Conservation (phyloP, 2,113 vertebrate species). For the Uria lomvia region DNA sequence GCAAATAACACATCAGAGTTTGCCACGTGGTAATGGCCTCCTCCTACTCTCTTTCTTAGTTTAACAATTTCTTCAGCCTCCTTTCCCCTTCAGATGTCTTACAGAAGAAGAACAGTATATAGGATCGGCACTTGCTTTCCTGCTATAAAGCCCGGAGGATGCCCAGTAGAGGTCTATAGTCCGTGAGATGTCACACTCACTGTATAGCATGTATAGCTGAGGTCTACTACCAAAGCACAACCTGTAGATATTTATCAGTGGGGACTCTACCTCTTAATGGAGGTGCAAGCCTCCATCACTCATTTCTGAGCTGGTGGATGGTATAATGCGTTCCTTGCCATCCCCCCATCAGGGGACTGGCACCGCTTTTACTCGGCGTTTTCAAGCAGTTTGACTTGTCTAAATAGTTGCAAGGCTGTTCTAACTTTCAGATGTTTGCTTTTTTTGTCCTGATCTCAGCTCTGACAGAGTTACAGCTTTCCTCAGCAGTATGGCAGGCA, state of each 20-base stretch:
- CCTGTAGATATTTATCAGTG: neutral
- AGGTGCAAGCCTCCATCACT: neutral
- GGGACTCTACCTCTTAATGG: neutral
- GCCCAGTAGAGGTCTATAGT: neutral
- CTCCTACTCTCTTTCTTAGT: neutral
- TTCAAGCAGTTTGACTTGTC: neutral
- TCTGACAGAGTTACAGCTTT: neutral
- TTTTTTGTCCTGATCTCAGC: neutral
- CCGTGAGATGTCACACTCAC: neutral
- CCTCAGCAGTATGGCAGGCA: neutral
- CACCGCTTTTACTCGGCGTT: neutral
- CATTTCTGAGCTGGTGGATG: neutral
- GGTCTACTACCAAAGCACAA: neutral
- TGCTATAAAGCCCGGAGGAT: neutral
- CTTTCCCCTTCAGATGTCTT: neutral
- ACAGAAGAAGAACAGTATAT: fast-evolving
- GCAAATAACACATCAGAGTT: neutral
- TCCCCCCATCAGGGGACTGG: too few species aligned
- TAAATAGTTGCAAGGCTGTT: neutral
- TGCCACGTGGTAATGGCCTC: neutral
- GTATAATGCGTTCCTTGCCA: neutral
- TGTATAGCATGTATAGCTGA: neutral
- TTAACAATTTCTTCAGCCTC: neutral
- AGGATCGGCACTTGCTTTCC: fast-evolving
- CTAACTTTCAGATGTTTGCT: neutral